Conservation (phyloP, 2,113 vertebrate species). For the Lipotes vexillifer region DNA sequence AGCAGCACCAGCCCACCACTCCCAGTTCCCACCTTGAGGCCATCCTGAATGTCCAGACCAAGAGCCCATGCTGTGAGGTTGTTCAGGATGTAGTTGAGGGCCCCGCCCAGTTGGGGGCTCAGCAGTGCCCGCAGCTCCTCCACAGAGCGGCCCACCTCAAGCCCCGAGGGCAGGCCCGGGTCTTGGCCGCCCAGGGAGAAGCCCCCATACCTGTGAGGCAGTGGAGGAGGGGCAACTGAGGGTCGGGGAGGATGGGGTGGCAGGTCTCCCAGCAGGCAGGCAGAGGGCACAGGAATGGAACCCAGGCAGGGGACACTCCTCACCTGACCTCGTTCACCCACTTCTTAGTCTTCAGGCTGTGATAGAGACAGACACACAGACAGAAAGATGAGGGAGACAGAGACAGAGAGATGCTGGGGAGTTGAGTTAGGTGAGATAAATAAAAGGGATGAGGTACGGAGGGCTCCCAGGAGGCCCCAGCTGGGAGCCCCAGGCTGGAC, state of each 20-base stretch:
- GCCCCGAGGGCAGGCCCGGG: conserved; percentile 60
- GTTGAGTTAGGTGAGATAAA: fast-evolving
- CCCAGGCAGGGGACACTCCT: not conserved
- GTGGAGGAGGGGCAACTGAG: not conserved
- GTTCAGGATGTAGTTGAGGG: conserved; percentile 76
- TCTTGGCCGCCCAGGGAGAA: conserved; percentile 87
- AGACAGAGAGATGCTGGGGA: not conserved
- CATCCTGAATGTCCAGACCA: conserved; percentile 78
- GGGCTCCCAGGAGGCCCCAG: fast-evolving
- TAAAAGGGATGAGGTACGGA: fast-evolving
- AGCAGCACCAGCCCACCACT: fast-evolving
- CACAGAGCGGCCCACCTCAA: conserved; percentile 70
- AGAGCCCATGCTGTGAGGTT: conserved; percentile 80
- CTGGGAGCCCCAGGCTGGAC: not conserved
- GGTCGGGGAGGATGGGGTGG: fast-evolving
- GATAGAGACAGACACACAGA: not conserved
- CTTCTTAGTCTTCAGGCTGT: conserved; percentile 90
- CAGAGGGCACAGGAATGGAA: not conserved
- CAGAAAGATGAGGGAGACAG: not conserved
- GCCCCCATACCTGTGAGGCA: conserved; percentile 86
- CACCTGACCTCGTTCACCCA: conserved; percentile 94
- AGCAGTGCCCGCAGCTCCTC: conserved; percentile 67
- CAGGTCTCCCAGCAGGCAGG: not conserved
- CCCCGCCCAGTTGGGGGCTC: not conserved
- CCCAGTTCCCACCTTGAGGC: conserved; percentile 84